Base-by-base conservation (phyloP, 64 coral and sea anemone genomes). In the Porites lutea region DNA sequence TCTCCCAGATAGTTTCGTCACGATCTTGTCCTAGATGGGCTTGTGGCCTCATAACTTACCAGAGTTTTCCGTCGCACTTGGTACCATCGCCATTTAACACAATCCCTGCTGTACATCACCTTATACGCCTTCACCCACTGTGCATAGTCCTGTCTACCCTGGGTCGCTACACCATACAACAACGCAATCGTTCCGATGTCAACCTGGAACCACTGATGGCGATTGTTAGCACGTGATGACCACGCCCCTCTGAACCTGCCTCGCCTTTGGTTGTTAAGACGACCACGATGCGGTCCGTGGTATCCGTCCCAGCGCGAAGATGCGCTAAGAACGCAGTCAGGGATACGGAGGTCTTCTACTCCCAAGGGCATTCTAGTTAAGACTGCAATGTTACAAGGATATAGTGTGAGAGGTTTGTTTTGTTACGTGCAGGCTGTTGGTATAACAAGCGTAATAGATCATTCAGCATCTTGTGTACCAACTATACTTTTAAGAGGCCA, bases 101-200 rank as follows among this genome's bases (percentile, higher is more conserved):
- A 91, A 83, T 90, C 43, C 27, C 47, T 74, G 23, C 95, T 96
- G 61, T 93, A 96, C 19, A 89, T 83, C 20, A 96, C 95, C 49
- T 74, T 89, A 21, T 94, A 96, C 11, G 74, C 82, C 88, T 93
- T 96, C 67, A 96, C 95, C 95, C 95, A 96, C 22, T 96, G 95
- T n/a, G 71, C 93, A 4, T 45, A 3, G 59, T 85, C 80, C 19
- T 92, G 91, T 13, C 95, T 88, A 52, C 95, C 95, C 37, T 96
- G 95, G 9, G 88, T 96, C 8, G 61, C 79, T 20, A 96, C 88
- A 21, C 82, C 78, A 15, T 82, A 94, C 70, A 94, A 18, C 22
- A 70, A 2, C 1, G 95, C 79, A 13, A 8, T 66, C 0, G 49
- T 69, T 18, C 95, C 92, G 65, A 91, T 8, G 52, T 96, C 92